Conservation (phyloP, 2,113 vertebrate species). For the Acanthochromis polyacanthus region DNA sequence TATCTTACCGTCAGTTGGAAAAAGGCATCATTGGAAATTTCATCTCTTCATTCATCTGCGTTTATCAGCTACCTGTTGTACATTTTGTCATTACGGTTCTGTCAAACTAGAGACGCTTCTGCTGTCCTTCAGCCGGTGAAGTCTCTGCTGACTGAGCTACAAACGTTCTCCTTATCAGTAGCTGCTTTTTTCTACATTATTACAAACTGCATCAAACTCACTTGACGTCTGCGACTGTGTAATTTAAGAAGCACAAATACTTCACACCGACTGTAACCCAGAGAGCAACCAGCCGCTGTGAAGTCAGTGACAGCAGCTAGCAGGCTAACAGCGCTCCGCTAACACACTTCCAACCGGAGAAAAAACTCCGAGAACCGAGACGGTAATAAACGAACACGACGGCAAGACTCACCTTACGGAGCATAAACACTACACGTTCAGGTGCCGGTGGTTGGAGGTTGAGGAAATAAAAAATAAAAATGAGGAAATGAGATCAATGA, state of each 20-base stretch:
- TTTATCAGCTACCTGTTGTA: not conserved
- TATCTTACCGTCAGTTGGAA: too few relatives aligned
- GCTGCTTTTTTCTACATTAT: not conserved
- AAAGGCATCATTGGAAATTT: not conserved
- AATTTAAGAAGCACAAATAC: not conserved
- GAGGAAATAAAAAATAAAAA: slow-evolving; percentile 43
- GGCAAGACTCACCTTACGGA: slow-evolving; percentile 64
- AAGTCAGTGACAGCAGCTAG: slow-evolving; percentile 22
- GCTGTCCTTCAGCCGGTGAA: slow-evolving; percentile 6
- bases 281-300: not conserved
- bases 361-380: not conserved
- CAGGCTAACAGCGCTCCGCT: slow-evolving; percentile 46
- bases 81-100: not conserved
- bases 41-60: not conserved
- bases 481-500: slow-evolving; percentile 59
- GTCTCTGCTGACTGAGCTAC: not conserved
- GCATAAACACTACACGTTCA: slow-evolving; percentile 32
- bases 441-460: not conserved
- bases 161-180: not conserved
- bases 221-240: not conserved
- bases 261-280: not conserved
- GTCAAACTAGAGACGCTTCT: not conserved
- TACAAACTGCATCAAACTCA: not conserved
- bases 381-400: not conserved
- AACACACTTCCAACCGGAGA: slow-evolving; percentile 19